phyloP scores from a whole-genome alignment of 2,113 vertebrate species.

The Boulengeromyrus knoepffleri region DNA sequence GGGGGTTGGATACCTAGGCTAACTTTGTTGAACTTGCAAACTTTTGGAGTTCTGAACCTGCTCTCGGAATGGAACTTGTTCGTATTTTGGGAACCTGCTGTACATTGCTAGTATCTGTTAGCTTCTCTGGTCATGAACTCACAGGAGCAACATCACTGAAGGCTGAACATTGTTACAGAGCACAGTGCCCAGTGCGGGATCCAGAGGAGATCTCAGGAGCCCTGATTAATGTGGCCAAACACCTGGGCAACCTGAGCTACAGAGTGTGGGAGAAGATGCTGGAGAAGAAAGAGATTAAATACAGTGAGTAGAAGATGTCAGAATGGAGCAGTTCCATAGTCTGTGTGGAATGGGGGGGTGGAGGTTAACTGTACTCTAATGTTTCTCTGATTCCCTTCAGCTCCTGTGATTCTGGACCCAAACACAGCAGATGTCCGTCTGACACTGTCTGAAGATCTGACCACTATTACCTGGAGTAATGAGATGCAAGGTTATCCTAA shows the following conservation, averaged over 20 bases:
- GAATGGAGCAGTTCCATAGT: no score
- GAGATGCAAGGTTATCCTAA: not conserved
- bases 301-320: no score
- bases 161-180: not conserved
- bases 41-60: no score
- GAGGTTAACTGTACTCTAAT: not conserved
- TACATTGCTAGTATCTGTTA: not conserved
- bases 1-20: not conserved
- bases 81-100: no score
- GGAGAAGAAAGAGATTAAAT: no score
- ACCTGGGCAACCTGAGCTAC: no score
- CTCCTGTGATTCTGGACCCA: not conserved
- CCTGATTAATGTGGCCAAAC: no score
- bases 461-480: not conserved
- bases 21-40: not conserved
- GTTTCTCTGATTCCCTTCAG: not conserved
- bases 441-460: conserved; percentile 7
- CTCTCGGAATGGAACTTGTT: no score
- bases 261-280: no score
- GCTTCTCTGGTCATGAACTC: not conserved
- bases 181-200: not conserved
- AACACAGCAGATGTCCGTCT: not conserved
- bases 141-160: not conserved
- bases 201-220: not conserved
- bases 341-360: no score